Evolutionary conservation across 2,888 invertebrate genomes (phyloP).

Genomic region (Callyntrura guangdongensis): DNA sequence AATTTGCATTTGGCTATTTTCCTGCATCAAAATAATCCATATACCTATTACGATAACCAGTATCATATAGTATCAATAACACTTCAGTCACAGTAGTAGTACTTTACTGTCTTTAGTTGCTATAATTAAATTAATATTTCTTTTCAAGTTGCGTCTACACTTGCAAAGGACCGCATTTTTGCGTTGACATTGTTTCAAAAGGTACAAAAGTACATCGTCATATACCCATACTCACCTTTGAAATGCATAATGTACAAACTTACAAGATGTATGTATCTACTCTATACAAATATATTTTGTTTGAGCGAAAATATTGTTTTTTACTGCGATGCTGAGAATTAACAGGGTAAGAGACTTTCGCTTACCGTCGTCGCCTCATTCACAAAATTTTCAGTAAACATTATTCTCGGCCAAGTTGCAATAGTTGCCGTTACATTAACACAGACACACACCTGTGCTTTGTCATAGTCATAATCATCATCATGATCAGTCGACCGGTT

Average conservation of each 20-base stretch:
- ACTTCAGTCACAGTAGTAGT: too few relatives aligned
- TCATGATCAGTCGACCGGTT: background rate
- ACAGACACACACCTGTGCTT: background rate
- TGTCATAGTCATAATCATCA: background rate
- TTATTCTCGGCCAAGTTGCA: constrained; percentile 5
- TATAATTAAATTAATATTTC: too few relatives aligned
- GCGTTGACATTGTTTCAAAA: background rate
- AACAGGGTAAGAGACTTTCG: constrained; percentile 14
- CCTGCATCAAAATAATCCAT: too few relatives aligned
- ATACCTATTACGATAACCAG: too few relatives aligned
- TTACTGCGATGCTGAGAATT: background rate
- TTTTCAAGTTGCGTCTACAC: too few relatives aligned
- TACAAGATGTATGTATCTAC: too few relatives aligned
- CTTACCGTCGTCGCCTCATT: background rate
- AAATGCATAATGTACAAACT: too few relatives aligned
- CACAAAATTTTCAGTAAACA: background rate
- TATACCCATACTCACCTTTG: background rate
- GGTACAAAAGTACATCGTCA: background rate
- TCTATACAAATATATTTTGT: background rate
- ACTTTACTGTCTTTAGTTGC: too few relatives aligned
- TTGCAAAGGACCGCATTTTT: background rate
- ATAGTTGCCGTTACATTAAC: background rate
- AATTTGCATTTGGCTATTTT: too few relatives aligned
- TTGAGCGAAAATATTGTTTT: background rate
- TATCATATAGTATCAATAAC: too few relatives aligned